Conservation (phyloP, 2,113 vertebrate genomes). For the human region GRCh38 chr1:212752001-212752500, state of each 20-base stretch:
- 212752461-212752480: neutral
- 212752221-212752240: neutral
- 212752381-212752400: neutral
- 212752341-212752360: neutral
- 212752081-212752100: neutral
- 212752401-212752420: neutral
- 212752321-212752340: neutral
- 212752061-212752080: neutral
- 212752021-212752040: neutral
- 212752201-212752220: neutral
- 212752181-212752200: neutral
- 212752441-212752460: conserved; percentile 8
- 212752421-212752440: neutral
- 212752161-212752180: conserved; percentile 7
- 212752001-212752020: neutral
- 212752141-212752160: neutral
- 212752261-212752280: neutral
- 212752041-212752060: neutral
- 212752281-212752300: neutral
- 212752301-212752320: neutral
- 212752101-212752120: neutral
- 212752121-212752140: neutral
- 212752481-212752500: conserved; percentile 19
- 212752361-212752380: neutral
- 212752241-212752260: neutral